Evolutionary conservation across 2,113 vertebrate genomes (phyloP), one percentile per base, ranked within the genome.

Genomic region (Pogonocichla stellata): DNA sequence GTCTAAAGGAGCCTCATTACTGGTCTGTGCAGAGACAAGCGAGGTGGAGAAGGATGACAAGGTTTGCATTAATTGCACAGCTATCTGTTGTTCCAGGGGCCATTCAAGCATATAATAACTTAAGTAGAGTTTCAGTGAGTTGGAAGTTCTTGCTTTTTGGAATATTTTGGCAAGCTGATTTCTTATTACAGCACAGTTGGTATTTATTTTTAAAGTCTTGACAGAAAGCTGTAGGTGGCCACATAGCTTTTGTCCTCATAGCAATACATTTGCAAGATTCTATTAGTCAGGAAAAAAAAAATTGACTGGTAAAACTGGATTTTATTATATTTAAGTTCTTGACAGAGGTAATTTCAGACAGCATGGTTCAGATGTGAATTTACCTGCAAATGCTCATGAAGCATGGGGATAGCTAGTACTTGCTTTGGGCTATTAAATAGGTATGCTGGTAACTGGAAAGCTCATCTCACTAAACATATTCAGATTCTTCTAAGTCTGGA

Each of bases 21-120:
- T 95, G 93, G 86, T 93, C 90, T 96, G 69, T 62, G 74, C 88
- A 88, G 84, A 97, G 92, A 96, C 10, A 77, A 95, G 94, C 9
- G 57, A 97, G 97, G 95, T 96, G 90, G 97, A 91, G 88, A 94
- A 96, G 65, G 92, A 86, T 97, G 97, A 96, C 97, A 95, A 51
- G 82, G 80, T 85, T 95, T 98, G 92, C 94, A 97, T 97, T 98
- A 97, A 98, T 97, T 97, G 96, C 95, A 89, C 66, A 95, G 90
- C 96, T 97, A 96, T 98, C 95, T 97, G 91, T 94, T 97, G 92
- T 97, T 97, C 95, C 93, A 88, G 77, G 33, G 95, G 58, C 36
- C 93, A 94, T 88, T 94, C 96, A 97, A 97, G 97, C 97, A 95
- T 97, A 94, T 97, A 97, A 98, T 98, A 97, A 97, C 89, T 97